Conservation (phyloP, 2,797 vertebrate species). For the Peromyscus eremicus region DNA sequence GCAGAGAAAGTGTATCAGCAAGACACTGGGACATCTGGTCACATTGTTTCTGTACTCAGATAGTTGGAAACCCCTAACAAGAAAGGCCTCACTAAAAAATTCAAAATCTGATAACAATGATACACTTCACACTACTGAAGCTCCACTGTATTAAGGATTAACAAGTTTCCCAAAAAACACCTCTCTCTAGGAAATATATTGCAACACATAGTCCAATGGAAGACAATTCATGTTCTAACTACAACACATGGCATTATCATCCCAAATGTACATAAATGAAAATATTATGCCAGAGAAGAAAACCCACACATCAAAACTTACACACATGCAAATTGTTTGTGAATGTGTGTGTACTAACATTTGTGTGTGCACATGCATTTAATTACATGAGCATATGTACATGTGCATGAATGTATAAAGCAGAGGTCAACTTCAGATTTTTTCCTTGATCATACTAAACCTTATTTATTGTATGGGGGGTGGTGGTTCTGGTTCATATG, state of each 20-base stretch:
- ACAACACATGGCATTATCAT: not conserved
- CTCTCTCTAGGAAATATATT: not conserved
- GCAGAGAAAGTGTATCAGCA: not conserved
- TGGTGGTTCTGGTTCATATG: not conserved
- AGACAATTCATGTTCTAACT: not conserved
- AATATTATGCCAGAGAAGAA: not conserved
- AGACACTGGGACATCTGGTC: not conserved
- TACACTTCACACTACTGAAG: not conserved
- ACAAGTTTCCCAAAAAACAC: not conserved
- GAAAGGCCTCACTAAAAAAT: not conserved
- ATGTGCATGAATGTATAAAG: not conserved
- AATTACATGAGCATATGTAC: not conserved
- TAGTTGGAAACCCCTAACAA: not conserved
- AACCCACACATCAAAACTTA: fast-evolving
- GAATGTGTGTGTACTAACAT: not conserved
- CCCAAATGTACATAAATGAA: not conserved
- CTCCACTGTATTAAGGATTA: not conserved
- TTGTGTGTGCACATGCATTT: not conserved
- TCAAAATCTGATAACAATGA: no score
- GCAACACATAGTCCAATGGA: not conserved
- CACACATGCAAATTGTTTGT: no score
- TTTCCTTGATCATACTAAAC: not conserved
- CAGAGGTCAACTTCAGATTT: not conserved
- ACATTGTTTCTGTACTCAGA: not conserved
- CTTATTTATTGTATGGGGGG: not conserved